Base-by-base conservation (phyloP, 2,113 vertebrate species). In the Sitta europaea region DNA sequence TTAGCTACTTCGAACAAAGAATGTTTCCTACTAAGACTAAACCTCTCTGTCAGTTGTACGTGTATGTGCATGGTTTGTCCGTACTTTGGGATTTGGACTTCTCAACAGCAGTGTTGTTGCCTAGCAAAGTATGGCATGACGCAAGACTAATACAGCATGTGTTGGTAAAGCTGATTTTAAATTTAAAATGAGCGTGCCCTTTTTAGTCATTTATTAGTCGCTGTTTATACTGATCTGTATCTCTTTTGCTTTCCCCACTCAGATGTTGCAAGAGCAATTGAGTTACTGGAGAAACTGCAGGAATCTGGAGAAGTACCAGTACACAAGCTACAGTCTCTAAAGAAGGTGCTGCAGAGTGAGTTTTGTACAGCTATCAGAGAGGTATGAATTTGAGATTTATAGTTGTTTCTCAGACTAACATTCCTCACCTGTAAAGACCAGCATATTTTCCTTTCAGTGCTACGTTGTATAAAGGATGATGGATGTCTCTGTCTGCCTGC, bases 351-450 rank as follows among this genome's bases (percentile, higher is more conserved):
- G 88, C 99, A 99, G 98, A 99, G 99, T 96, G 99, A 99, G 97
- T 99, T 99, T 98, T 99, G 99, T 97, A 99, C 99, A 51, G 99
- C 99, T 95, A 99, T 99, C 97, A 98, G 99, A 98, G 99, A 99
- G 99, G 99, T 99, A 98, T 97, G 99, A 97, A 92, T 92, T 66
- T 47, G 67, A 92, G n/a, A 89, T 90, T 95, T 92, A 71, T 93
- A 79, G 43, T 93, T 91, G 43, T 77, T 90, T 90, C 67, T 88
- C 58, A 45, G 72, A 63, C 13, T 86, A 76, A 50, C 43, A 71
- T 72, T 33, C 10, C 5, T 53, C 12, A 51, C 35, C 31, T 86
- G 22, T 54, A 58, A 55, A 77, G 47, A 48, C 61, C 59, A 78
- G 28, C 12, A 0, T 58, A 22, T 54, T 91, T 89, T 51, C 25